phyloP scores from a whole-genome alignment of 92 coral and sea anemone species.

The Nematostella vectensis region DNA sequence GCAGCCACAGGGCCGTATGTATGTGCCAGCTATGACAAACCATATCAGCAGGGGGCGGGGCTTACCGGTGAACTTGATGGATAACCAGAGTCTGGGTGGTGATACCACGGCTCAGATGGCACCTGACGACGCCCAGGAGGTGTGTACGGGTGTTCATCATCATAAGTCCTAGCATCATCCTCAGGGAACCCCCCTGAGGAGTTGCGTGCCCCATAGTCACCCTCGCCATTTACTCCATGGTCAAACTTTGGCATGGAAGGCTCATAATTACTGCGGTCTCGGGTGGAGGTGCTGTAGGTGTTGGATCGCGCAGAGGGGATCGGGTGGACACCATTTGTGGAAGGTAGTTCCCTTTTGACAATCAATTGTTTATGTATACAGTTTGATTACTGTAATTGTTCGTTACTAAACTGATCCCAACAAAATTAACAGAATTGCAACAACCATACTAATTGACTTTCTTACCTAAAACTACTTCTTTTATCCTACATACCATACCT shows the following conservation, averaged over 20 bases:
- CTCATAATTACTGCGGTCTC: conserved; percentile 37
- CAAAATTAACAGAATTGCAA: no score
- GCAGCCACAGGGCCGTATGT: no score
- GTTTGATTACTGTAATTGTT: no score
- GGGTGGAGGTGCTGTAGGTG: conserved; percentile 42
- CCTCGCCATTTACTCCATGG: conserved; percentile 19
- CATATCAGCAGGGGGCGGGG: no score
- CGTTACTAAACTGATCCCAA: no score
- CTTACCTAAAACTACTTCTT: no score
- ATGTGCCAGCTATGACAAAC: no score
- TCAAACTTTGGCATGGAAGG: conserved; percentile 35
- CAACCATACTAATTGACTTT: no score
- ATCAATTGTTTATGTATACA: no score
- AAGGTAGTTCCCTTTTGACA: conserved; percentile 49
- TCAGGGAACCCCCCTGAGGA: conserved; percentile 35
- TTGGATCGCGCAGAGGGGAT: conserved; percentile 46
- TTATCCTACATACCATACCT: no score
- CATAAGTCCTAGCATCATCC: conserved; percentile 26
- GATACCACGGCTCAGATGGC: conserved; percentile 50
- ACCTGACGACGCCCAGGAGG: conserved; percentile 36
- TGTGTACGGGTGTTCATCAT: conserved; percentile 33
- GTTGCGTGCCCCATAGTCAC: conserved; percentile 26
- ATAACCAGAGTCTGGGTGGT: conserved; percentile 70
- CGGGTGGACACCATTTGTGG: conserved; percentile 55
- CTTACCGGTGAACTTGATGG: conserved; percentile 85